Evolutionary conservation across 2,797 vertebrate genomes (phyloP).

Genomic region (Sebastes steindachneri): DNA sequence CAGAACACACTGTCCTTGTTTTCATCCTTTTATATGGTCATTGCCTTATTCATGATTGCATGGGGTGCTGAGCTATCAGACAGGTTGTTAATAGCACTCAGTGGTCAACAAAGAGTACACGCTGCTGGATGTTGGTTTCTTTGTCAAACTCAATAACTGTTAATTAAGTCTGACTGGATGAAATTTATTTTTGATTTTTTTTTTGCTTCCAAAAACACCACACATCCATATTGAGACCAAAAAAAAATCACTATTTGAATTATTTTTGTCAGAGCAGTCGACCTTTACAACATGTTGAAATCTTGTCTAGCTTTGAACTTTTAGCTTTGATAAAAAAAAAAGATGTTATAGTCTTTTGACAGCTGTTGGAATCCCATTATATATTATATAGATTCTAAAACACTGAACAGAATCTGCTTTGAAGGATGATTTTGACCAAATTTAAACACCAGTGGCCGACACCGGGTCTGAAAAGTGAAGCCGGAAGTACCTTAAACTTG

Average conservation of each 20-base stretch:
- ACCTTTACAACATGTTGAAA: background rate
- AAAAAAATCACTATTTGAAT: background rate
- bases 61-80: background rate
- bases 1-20: slow-evolving; percentile 41
- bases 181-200: background rate
- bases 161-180: background rate
- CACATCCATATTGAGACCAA: background rate
- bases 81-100: slow-evolving; percentile 10
- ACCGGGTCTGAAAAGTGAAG: no score
- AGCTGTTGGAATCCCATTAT: background rate
- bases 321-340: background rate
- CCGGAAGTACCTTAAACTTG: no score
- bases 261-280: background rate
- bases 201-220: background rate
- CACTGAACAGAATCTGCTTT: background rate
- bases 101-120: slow-evolving; percentile 12
- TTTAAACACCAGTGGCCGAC: background rate
- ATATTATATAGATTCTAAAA: background rate
- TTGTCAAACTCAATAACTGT: background rate
- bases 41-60: slow-evolving; percentile 46
- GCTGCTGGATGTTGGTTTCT: background rate
- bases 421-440: background rate
- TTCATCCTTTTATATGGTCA: slow-evolving; percentile 43
- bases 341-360: background rate
- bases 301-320: background rate